Evolutionary conservation across 1,140 invertebrate species (phyloP), one percentile per base, ranked within the genome.

Genomic region (Drosophila rhopaloa): DNA sequence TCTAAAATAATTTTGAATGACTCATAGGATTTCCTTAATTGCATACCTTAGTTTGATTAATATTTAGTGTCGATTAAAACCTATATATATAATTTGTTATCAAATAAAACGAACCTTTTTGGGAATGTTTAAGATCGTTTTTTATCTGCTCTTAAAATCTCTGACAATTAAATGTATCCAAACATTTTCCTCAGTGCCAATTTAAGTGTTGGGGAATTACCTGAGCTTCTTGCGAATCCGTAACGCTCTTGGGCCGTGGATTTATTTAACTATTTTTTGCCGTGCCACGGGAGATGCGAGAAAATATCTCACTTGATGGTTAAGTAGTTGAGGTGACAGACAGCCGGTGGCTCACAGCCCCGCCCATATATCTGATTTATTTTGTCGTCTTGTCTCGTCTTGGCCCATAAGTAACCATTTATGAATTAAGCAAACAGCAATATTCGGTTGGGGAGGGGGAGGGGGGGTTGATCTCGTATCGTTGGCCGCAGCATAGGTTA

Each of bases 281-380:
- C 67, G 70, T 79, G 59, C 55, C 29, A 8, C 32, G 48, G 77
- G 65, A 77, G 84, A 80, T 79, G 80, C 73, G 76, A 83, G 71
- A 83, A 89, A 88, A 88, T 82, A 88, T 83, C 79, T 82, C 76
- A 79, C 71, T 79, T 79, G 80, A 83, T 88, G 82, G 83, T 76
- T 88, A 88, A 88, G 76, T 88, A 88, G 83, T 88, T 83, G 76
- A 70, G 55, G 67, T 75, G 80, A 83, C 75, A 83, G 65, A 78
- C 65, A 51, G 44, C 46, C 53, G 41, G 55, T 29, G 54, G 47
- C 35, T 29, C 55, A 13, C n/a, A 29, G 74, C 74, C 75, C 53
- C 83, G 76, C 83, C 83, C 68, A 73, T 75, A 61, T 75, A 61
- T 82, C 82, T 76, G 2, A 19, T 32, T 11, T 16, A 50, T 14